phyloP scores from a whole-genome alignment of 2,797 vertebrate genomes.

The Cheirogaleus major region DNA sequence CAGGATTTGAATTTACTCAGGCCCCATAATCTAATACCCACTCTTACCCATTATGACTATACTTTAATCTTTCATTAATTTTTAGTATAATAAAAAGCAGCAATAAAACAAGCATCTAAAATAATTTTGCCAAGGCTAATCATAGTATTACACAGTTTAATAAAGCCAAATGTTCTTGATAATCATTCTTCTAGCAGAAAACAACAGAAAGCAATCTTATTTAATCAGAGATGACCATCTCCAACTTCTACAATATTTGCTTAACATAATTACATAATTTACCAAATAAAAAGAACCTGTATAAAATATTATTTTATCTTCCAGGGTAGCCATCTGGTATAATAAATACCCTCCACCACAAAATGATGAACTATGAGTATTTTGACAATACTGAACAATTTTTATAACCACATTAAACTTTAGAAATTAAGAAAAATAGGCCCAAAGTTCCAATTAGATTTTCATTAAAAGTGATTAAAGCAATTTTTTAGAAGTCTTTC shows the following conservation, averaged over 20 bases:
- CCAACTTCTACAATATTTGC: background rate
- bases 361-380: background rate
- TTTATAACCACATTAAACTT: background rate
- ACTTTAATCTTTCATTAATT: background rate
- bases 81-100: background rate
- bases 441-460: background rate
- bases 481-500: background rate
- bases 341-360: background rate
- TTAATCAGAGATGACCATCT: background rate
- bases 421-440: background rate
- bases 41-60: background rate
- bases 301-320: background rate
- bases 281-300: background rate
- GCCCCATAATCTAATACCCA: background rate
- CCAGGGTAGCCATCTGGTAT: background rate
- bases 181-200: conserved; percentile 22
- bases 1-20: background rate
- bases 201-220: background rate
- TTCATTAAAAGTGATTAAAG: background rate
- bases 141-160: background rate
- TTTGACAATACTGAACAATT: background rate
- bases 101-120: background rate
- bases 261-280: background rate
- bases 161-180: background rate
- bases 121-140: background rate